Evolutionary conservation across 2,113 vertebrate species (phyloP), one percentile per base, ranked within the genome.

Genomic region (Anhinga rufa): DNA sequence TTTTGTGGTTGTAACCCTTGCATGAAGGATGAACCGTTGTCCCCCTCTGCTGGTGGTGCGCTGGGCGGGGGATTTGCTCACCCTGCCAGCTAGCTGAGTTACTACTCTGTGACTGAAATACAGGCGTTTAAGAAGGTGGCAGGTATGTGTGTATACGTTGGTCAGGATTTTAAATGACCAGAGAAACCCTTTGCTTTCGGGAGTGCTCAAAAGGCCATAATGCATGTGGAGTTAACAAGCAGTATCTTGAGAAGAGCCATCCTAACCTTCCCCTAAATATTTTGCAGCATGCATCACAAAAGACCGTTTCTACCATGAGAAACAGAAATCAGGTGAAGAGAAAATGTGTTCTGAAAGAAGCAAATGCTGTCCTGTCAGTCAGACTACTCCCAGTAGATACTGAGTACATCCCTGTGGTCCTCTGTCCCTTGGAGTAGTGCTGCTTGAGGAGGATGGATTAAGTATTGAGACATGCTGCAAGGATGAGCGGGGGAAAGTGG

Each of bases 21-120:
- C 0, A 3, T 2, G 19, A 42, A 61, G 38, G 49, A 17, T 52
- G 65, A 70, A 6, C 26, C 20, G 0, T 58, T 74, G 44, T 65
- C 89, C 76, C 83, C 66, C 52, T 79, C 79, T 86, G 90, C 69
- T 91, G 92, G 82, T 38, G 60, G 10, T 51, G 62, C 55, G 6
- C 17, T 0, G 0, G 24, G 46, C 61, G 18, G 34, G 57, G 75
- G 48, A 3, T 44, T 24, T 15, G 25, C 49, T 52, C n/a, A 3
- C 13, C 7, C 19, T 44, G 28, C 31, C 31, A 16, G 9, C 52
- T 10, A 9, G 44, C 12, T 6, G 32, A 48, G 46, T 22, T 71
- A 24, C 22, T 62, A 31, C n/a, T n/a, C n/a, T n/a, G 44, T 0
- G 2, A 6, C 38, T 34, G 28, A 61, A 52, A 60, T 19, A 8